phyloP scores from a whole-genome alignment of 1,140 invertebrate genomes.

The Saccostrea echinata region DNA sequence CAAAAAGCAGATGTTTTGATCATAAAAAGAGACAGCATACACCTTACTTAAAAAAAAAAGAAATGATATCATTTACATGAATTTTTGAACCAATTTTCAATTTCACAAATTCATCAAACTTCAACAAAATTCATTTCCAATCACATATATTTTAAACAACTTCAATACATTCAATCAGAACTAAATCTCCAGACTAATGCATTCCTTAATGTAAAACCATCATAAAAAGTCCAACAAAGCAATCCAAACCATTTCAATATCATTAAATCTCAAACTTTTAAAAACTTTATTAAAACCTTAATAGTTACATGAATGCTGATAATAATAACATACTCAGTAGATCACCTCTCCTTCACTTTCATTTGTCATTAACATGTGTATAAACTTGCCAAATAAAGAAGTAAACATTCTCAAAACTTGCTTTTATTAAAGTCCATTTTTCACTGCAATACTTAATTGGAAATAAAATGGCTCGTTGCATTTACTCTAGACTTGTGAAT shows the following conservation, averaged over 20 bases:
- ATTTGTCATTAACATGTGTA: not conserved
- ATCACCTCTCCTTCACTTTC: not conserved
- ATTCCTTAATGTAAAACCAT: not conserved
- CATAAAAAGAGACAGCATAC: no score
- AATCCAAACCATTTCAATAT: not conserved
- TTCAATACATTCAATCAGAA: conserved; percentile 20
- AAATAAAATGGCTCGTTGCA: conserved; percentile 34
- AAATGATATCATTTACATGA: not conserved
- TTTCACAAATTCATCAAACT: not conserved
- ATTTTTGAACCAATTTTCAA: not conserved
- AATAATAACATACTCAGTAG: not conserved
- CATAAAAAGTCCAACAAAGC: conserved; percentile 7
- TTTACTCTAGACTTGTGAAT: not conserved
- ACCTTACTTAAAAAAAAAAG: no score
- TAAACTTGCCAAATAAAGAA: not conserved
- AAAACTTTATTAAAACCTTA: conserved; percentile 14
- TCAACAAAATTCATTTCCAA: not conserved
- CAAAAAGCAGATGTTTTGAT: no score
- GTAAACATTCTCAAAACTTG: not conserved
- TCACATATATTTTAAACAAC: not conserved
- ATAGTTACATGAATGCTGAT: conserved; percentile 15
- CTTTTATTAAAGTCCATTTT: not conserved
- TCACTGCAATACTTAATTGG: conserved; percentile 4
- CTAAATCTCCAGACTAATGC: not conserved
- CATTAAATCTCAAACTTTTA: conserved; percentile 7